phyloP scores from a whole-genome alignment of 2,888 invertebrate species.

The Autographa gamma region DNA sequence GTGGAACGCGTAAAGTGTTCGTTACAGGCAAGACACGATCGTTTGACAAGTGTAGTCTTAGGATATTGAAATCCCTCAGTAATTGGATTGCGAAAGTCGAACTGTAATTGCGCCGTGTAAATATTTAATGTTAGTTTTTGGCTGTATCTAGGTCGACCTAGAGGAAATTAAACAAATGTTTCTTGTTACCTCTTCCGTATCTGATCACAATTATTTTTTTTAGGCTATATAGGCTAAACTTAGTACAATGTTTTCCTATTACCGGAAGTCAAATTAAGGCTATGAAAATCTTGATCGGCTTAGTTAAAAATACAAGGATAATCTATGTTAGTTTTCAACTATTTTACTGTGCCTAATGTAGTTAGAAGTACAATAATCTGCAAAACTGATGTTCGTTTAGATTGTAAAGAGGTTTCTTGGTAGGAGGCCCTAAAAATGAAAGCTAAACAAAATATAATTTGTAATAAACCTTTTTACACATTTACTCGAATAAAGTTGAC shows the following conservation, averaged over 20 bases:
- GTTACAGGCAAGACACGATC: not conserved
- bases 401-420: too few species aligned
- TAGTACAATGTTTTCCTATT: not conserved
- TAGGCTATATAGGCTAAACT: too few species aligned
- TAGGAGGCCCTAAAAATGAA: too few species aligned
- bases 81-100: not conserved
- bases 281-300: too few species aligned
- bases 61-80: conserved; percentile 4
- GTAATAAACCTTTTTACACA: not conserved
- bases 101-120: not conserved
- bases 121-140: not conserved
- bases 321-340: too few species aligned
- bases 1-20: not conserved
- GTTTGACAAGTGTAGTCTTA: conserved; percentile 1
- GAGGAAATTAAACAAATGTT: not conserved
- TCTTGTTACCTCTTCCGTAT: not conserved
- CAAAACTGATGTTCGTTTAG: too few species aligned
- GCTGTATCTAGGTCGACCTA: not conserved
- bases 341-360: too few species aligned
- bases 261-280: not conserved
- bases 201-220: not conserved
- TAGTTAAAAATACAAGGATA: too few species aligned
- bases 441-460: too few species aligned
- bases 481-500: not conserved
- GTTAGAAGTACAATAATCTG: too few species aligned